Conservation (phyloP, 1,140 invertebrate genomes). For the Cydia pomonella region DNA sequence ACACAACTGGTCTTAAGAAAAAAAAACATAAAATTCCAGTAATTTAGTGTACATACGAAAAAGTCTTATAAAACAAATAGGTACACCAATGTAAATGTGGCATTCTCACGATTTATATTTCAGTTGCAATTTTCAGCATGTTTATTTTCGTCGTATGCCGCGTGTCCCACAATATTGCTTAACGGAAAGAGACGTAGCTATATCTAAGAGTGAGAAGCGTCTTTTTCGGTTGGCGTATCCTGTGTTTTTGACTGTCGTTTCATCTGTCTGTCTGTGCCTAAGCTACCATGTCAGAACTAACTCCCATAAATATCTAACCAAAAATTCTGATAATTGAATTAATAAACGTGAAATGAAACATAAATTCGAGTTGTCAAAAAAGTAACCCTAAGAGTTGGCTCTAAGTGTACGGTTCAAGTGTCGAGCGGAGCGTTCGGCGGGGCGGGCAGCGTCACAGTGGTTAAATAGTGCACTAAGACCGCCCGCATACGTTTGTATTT, state of each 20-base stretch:
- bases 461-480: too few species aligned
- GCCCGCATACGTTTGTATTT: too few species aligned
- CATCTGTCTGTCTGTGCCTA: constrained; percentile 49
- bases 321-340: background rate
- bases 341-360: background rate
- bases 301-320: constrained; percentile 23
- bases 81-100: background rate
- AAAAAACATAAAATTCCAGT: too few species aligned
- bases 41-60: background rate
- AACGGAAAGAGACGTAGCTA: background rate
- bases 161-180: background rate
- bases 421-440: too few species aligned
- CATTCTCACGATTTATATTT: background rate
- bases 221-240: background rate
- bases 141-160: background rate
- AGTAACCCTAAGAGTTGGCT: background rate
- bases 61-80: background rate
- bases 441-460: too few species aligned
- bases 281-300: constrained; percentile 44
- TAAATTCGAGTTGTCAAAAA: background rate
- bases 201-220: background rate
- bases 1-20: too few species aligned
- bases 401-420: background rate
- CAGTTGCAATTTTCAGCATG: constrained; percentile 8
- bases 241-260: constrained; percentile 37